Evolutionary conservation across 2,888 invertebrate genomes (phyloP).

Genomic region (Chrysolina oricalcia): DNA sequence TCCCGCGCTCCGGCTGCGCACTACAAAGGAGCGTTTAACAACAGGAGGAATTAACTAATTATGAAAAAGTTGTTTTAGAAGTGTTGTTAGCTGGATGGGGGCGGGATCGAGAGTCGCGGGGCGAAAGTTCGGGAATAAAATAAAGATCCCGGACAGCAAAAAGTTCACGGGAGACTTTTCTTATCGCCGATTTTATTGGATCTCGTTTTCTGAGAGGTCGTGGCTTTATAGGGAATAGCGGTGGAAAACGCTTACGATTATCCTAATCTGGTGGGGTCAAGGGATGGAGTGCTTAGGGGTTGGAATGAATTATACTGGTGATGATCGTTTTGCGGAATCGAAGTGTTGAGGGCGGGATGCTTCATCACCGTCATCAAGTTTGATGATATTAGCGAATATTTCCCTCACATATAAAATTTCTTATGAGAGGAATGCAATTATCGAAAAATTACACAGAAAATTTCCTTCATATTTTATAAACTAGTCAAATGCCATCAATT

Average conservation of each 20-base stretch:
- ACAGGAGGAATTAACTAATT: conserved; percentile 65
- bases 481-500: too few species aligned
- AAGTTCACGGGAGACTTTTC: conserved; percentile 46
- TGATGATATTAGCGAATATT: neutral
- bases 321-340: conserved; percentile 8
- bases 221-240: conserved; percentile 35
- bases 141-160: conserved; percentile 58
- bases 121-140: conserved; percentile 41
- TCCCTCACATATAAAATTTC: too few species aligned
- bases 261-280: conserved; percentile 10
- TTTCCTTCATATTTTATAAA: too few species aligned
- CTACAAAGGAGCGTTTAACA: conserved; percentile 55
- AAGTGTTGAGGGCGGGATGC: neutral
- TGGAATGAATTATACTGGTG: neutral
- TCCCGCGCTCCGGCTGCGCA: conserved; percentile 60
- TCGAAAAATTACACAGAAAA: too few species aligned
- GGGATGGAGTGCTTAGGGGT: neutral
- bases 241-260: neutral
- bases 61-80: conserved; percentile 62
- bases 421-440: too few species aligned
- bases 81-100: conserved; percentile 50
- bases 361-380: neutral
- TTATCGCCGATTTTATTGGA: conserved; percentile 58
- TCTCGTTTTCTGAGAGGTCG: conserved; percentile 57
- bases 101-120: conserved; percentile 24